phyloP scores from a whole-genome alignment of 2,888 invertebrate genomes.

The Metellina segmentata region DNA sequence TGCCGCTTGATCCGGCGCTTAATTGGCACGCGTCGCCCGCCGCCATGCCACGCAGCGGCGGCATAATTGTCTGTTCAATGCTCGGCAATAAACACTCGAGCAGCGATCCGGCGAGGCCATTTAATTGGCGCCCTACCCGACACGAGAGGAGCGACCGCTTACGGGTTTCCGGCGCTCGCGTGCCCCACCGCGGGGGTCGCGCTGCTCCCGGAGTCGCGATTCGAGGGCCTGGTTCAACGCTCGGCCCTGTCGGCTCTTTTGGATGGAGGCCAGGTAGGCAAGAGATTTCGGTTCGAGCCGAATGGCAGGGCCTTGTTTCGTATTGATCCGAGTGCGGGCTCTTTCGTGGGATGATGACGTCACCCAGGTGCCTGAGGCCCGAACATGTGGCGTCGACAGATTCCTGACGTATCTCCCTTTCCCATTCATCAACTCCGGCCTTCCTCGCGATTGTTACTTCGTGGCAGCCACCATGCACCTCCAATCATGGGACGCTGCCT shows the following conservation, averaged over 20 bases:
- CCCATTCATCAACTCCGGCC: slow-evolving; percentile 19
- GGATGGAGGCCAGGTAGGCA: neutral
- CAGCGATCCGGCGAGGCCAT: neutral
- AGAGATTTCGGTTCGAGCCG: neutral
- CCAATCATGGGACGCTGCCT: slow-evolving; percentile 37
- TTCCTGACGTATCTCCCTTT: slow-evolving; percentile 68
- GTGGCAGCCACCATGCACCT: neutral
- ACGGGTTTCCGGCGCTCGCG: slow-evolving; percentile 47
- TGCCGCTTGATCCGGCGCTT: neutral
- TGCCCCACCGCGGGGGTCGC: slow-evolving; percentile 39
- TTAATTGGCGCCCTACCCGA: slow-evolving; percentile 46
- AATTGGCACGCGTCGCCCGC: slow-evolving; percentile 5
- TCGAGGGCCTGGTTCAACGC: neutral
- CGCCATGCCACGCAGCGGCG: neutral
- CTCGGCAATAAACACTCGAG: neutral
- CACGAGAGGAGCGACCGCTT: slow-evolving; percentile 17
- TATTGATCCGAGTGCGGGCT: slow-evolving; percentile 46
- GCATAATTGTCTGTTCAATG: slow-evolving; percentile 6
- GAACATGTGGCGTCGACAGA: slow-evolving; percentile 75
- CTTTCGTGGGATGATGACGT: slow-evolving; percentile 68
- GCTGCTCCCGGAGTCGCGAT: neutral
- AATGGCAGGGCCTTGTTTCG: neutral
- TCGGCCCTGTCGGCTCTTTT: slow-evolving; percentile 11
- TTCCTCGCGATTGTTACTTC: slow-evolving; percentile 31
- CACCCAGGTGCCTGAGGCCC: slow-evolving; percentile 72